A percentile compares a stretch with the other conserved stretches of the same genome.
Conservation (phyloP, 2,797 vertebrate species). For the Alca torda region DNA sequence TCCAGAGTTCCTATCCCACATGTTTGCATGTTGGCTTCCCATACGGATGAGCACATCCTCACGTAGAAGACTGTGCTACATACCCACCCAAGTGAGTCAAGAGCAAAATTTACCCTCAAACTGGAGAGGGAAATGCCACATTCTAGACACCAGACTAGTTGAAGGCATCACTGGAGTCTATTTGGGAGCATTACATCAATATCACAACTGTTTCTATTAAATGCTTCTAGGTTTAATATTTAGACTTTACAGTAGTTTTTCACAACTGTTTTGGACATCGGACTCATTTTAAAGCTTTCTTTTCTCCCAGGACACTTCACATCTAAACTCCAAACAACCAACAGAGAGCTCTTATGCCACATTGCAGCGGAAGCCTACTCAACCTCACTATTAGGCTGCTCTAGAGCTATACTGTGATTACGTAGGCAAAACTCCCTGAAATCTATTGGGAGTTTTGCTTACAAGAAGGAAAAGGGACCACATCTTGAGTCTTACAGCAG, state of each 20-base stretch:
- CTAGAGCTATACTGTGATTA: neutral
- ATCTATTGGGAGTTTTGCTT: neutral
- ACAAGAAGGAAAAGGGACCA: neutral
- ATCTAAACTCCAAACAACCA: neutral
- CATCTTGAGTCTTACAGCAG: neutral
- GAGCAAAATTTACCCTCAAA: neutral
- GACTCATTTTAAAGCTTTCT: neutral
- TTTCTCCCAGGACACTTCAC: neutral
- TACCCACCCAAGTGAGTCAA: rapidly evolving
- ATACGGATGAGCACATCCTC: neutral
- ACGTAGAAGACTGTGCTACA: neutral
- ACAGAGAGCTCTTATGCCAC: neutral
- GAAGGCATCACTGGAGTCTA: neutral
- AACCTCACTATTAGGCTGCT: neutral
- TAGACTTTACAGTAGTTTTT: neutral
- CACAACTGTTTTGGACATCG: neutral
- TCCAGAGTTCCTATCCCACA: neutral
- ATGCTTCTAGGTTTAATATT: neutral
- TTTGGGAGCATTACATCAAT: neutral
- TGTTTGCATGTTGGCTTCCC: neutral
- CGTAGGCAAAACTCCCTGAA: neutral
- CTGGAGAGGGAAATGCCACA: neutral
- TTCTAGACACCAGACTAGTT: neutral
- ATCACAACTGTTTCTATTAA: neutral
- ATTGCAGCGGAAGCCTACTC: neutral